Evolutionary conservation across 2,888 invertebrate species (phyloP).

Genomic region (Cerastis rubricosa): DNA sequence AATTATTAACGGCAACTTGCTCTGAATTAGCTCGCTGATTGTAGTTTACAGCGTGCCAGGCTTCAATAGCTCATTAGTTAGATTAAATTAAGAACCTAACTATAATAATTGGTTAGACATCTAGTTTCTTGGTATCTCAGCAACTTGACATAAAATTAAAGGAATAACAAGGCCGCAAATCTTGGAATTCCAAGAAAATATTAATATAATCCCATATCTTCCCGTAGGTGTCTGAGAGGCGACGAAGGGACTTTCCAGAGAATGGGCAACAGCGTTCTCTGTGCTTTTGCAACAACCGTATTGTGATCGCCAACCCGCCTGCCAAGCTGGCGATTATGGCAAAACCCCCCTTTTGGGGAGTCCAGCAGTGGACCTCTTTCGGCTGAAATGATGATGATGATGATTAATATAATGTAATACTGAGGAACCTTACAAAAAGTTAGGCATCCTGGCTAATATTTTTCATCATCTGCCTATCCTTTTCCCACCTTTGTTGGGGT

Average conservation of each 20-base stretch:
- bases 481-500: background rate
- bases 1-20: slow-evolving; percentile 65
- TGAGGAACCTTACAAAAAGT: background rate
- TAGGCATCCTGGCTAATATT: background rate
- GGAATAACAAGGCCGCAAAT: background rate
- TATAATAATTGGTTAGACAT: background rate
- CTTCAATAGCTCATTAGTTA: slow-evolving; percentile 41
- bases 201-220: no score
- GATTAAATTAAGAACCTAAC: slow-evolving; percentile 23
- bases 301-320: no score
- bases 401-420: background rate
- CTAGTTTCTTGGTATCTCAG: background rate
- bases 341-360: no score
- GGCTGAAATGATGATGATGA: no score
- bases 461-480: background rate
- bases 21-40: slow-evolving; percentile 60
- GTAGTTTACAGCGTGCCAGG: slow-evolving; percentile 28
- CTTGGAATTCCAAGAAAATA: background rate
- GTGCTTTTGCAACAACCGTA: no score
- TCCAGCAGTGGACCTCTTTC: no score
- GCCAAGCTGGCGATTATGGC: no score
- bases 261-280: no score
- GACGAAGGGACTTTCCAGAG: no score
- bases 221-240: no score
- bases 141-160: background rate